Conservation (phyloP, 2,797 vertebrate species). For the Ctenochaetus hawaiiensis region DNA sequence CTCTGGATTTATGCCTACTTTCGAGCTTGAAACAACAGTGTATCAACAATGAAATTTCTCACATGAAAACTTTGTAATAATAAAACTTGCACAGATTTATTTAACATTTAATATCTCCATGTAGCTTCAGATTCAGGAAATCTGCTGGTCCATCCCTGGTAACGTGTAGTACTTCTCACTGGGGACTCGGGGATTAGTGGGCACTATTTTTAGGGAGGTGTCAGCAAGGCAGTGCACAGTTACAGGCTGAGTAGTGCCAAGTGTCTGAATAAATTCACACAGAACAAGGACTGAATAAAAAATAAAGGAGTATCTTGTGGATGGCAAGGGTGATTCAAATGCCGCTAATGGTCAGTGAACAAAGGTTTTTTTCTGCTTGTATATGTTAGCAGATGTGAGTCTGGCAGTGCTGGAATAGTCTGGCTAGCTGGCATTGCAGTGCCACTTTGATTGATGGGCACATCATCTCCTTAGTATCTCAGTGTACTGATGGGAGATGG, state of each 20-base stretch:
- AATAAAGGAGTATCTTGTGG: not conserved
- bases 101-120: not conserved
- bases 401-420: constrained; percentile 48
- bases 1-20: constrained; percentile 33
- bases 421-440: not conserved
- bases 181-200: constrained; percentile 72
- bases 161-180: constrained; percentile 55
- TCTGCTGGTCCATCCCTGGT: constrained; percentile 36
- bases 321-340: constrained; percentile 20
- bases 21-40: constrained; percentile 5
- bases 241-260: constrained; percentile 56
- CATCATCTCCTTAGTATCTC: constrained; percentile 61
- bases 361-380: constrained; percentile 36
- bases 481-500: constrained; percentile 27
- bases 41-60: constrained; percentile 2
- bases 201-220: constrained; percentile 85
- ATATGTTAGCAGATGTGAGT: constrained; percentile 17
- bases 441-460: constrained; percentile 52
- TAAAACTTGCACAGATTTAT: not conserved
- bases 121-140: not conserved
- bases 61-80: not conserved
- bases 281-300: constrained; percentile 50
- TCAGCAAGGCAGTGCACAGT: constrained; percentile 71
- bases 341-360: constrained; percentile 29
- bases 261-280: constrained; percentile 67